phyloP scores from a whole-genome alignment of 2,113 vertebrate species.

The Tupaia chinensis region DNA sequence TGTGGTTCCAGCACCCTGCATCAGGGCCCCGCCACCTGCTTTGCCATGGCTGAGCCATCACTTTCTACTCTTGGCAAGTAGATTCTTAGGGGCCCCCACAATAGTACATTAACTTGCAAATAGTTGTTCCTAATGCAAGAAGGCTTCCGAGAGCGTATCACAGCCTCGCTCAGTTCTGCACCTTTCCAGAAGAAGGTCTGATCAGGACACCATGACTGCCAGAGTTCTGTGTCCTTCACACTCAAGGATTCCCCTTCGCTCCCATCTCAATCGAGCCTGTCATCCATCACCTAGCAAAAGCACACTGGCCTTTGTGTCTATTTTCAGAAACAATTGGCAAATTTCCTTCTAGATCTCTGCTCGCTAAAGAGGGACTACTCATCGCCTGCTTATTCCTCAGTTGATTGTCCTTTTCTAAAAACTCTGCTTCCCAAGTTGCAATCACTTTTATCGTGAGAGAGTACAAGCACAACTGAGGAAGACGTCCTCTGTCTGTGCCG shows the following conservation, averaged over 20 bases:
- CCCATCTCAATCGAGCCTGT: not conserved
- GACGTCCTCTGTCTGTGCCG: not conserved
- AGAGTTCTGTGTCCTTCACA: not conserved
- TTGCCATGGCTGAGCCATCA: too few relatives aligned
- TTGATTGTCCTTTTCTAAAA: not conserved
- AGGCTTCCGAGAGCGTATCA: not conserved
- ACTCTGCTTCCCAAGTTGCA: not conserved
- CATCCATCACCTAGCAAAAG: not conserved
- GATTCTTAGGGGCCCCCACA: not conserved
- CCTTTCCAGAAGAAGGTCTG: not conserved
- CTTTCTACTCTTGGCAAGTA: not conserved
- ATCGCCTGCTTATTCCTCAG: not conserved
- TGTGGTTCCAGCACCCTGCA: too few relatives aligned
- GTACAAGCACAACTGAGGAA: not conserved
- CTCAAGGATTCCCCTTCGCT: accelerated
- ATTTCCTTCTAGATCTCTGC: not conserved
- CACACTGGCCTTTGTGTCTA: not conserved
- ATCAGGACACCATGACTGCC: not conserved
- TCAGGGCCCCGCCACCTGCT: too few relatives aligned
- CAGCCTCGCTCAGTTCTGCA: not conserved
- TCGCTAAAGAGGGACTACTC: not conserved
- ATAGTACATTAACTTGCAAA: not conserved
- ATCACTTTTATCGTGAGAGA: not conserved
- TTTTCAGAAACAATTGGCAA: not conserved
- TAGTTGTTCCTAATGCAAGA: not conserved